Evolutionary conservation across 2,888 invertebrate genomes (phyloP), one percentile per base, ranked within the genome.

Genomic region (Globia sparganii): DNA sequence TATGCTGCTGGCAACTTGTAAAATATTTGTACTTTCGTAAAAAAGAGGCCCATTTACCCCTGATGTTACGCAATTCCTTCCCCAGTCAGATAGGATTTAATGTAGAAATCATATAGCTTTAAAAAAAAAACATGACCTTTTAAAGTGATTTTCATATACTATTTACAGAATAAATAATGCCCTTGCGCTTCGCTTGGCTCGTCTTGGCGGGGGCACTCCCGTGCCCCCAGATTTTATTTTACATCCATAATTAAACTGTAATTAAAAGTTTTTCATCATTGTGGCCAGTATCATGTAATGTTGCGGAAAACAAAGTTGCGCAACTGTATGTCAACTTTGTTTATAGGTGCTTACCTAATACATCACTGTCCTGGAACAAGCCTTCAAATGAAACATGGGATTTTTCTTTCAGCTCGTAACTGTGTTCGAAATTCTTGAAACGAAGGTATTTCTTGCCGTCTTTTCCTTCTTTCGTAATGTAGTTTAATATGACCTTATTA

Each of bases 401-500:
- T n/a, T 84, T 72, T 5, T 76, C 74, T n/a, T 15, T 61, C 6
- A 85, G 62, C 4, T 78, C 70, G 53, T 72, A 80, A 8, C 8
- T 70, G 75, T 86, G 72, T 1, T 62, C 43, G 34, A 72, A 86
- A 34, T 76, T 86, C 21, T 78, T 72, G 37, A 86, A 9, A 13
- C 56, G 65, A 13, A 64, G 3, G 28, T 77, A 11, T 53, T 74
- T 49, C 18, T 86, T 49, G 8, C 76, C 77, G 8, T 85, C 81
- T 40, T 80, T 84, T 37, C 40, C 58, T 2, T 81, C 65, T 37
- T 78, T 69, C 0, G 13, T 11, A 0, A 73, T 4, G 4, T 80
- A 80, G 56, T 77, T 65, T 13, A 70, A 15, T 4, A 0, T 2
- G 2, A 59, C 4, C 9, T 0, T 40, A 43, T 15, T 37, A 8